phyloP scores from a whole-genome alignment of 2,113 vertebrate species.

The Gymnobelideus leadbeateri region DNA sequence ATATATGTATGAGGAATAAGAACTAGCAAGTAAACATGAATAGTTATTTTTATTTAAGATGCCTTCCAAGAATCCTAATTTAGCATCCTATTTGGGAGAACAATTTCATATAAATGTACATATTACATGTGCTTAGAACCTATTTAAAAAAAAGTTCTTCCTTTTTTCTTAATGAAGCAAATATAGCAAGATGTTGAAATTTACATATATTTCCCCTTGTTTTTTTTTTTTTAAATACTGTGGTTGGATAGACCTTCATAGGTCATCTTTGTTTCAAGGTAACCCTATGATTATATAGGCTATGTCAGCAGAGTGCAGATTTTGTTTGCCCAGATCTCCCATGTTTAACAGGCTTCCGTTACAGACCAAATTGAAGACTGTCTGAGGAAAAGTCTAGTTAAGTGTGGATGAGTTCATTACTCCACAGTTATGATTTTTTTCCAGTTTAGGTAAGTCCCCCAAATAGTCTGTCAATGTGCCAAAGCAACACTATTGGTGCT shows the following conservation, averaged over 20 bases:
- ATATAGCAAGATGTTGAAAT: background rate
- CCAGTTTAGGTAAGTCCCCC: background rate
- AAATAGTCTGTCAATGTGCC: background rate
- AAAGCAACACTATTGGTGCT: background rate
- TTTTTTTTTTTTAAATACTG: too few relatives aligned
- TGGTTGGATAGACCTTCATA: background rate
- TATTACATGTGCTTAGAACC: background rate
- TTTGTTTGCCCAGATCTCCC: background rate
- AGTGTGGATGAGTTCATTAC: background rate
- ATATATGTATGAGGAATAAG: background rate
- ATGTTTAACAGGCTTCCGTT: background rate
- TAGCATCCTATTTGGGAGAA: background rate
- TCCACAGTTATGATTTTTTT: background rate
- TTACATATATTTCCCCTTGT: background rate
- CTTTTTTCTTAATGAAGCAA: background rate
- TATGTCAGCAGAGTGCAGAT: background rate
- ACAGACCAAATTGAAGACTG: background rate
- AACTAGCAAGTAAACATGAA: background rate
- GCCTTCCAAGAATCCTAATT: background rate
- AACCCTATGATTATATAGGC: background rate
- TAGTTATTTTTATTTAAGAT: background rate
- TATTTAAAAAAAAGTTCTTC: background rate
- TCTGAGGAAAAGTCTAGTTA: background rate
- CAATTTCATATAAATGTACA: constrained; percentile 10
- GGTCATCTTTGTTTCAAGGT: background rate